Percentiles rank a stretch among this genome's conserved stretches.
Conservation (phyloP, 2,797 vertebrate species). For the Lagocephalus sceleratus region DNA sequence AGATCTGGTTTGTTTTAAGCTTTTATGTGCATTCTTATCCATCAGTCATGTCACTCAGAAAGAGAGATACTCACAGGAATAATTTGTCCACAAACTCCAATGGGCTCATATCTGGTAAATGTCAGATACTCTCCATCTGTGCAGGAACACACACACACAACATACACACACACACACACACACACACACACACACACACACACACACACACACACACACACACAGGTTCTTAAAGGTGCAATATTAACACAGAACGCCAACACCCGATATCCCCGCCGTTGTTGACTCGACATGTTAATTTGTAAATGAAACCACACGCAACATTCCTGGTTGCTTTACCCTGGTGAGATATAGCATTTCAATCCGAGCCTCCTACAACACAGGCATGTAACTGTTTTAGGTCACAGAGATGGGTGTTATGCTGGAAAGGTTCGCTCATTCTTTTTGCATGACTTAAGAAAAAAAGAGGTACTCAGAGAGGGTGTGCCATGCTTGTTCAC, state of each 20-base stretch:
- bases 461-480: conserved; percentile 57
- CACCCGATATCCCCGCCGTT: conserved; percentile 42
- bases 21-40: conserved; percentile 29
- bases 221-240: conserved; percentile 18
- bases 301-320: conserved; percentile 59
- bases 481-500: conserved; percentile 69
- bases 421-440: conserved; percentile 70
- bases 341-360: conserved; percentile 59
- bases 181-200: conserved; percentile 26
- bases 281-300: conserved; percentile 62
- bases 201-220: conserved; percentile 25
- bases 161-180: conserved; percentile 19
- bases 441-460: conserved; percentile 67
- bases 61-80: conserved; percentile 92
- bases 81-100: conserved; percentile 99
- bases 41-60: conserved; percentile 41
- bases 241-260: conserved; percentile 34
- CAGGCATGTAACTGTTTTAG: conserved; percentile 62
- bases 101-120: conserved; percentile 96
- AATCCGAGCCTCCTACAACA: conserved; percentile 46
- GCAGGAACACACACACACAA: conserved; percentile 45
- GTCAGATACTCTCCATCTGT: conserved; percentile 98
- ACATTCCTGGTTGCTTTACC: conserved; percentile 59
- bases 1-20: conserved; percentile 23
- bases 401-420: conserved; percentile 71